phyloP scores from a whole-genome alignment of 2,113 vertebrate species.

The Abramis brama region DNA sequence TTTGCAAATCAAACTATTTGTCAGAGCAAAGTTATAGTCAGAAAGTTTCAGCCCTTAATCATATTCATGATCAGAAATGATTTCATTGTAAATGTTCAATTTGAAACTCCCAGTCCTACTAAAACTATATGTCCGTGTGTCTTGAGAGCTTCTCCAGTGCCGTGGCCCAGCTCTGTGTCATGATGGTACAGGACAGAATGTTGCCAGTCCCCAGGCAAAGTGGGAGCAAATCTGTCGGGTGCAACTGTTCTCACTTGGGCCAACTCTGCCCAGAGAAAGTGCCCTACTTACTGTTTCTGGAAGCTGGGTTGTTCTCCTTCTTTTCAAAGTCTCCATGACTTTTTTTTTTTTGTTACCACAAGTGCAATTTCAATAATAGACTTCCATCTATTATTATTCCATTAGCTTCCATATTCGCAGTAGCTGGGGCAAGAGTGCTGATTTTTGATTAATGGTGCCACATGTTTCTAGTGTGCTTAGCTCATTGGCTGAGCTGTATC shows the following conservation, averaged over 20 bases:
- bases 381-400: slow-evolving; percentile 4
- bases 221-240: slow-evolving; percentile 81
- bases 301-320: slow-evolving; percentile 54
- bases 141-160: slow-evolving; percentile 53
- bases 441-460: slow-evolving; percentile 15
- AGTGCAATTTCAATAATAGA: slow-evolving; percentile 31
- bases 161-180: slow-evolving; percentile 63
- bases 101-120: neutral
- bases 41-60: neutral
- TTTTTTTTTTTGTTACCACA: slow-evolving; percentile 38
- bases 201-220: slow-evolving; percentile 78
- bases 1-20: neutral
- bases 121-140: slow-evolving; percentile 14
- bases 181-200: slow-evolving; percentile 67
- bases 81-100: neutral
- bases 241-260: slow-evolving; percentile 79
- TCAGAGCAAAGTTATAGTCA: slow-evolving; percentile 1
- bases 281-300: slow-evolving; percentile 78
- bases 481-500: neutral
- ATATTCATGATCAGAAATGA: neutral
- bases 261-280: slow-evolving; percentile 80
- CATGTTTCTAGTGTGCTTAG: slow-evolving; percentile 3
- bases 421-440: neutral
- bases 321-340: slow-evolving; percentile 33
- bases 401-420: slow-evolving; percentile 11